Evolutionary conservation across 2,113 vertebrate genomes (phyloP).

Genomic region (Petrocephalus microphthalmus): DNA sequence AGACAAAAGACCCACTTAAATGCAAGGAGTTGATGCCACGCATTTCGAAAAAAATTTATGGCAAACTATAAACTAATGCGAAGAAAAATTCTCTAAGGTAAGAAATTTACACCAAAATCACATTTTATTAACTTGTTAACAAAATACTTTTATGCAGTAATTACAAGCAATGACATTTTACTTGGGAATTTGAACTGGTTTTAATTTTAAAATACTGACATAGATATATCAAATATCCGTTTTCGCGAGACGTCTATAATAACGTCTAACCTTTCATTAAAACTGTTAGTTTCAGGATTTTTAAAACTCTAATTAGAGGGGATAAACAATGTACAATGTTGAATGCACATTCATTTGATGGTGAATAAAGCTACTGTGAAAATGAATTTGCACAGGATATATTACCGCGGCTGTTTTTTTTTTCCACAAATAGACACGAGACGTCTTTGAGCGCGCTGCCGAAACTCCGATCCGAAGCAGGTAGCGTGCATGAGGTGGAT

Average conservation of each 20-base stretch:
- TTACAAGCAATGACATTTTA: not conserved
- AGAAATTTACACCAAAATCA: not conserved
- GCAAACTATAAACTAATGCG: not conserved
- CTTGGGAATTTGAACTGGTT: not conserved
- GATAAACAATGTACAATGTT: not conserved
- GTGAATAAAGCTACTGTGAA: not conserved
- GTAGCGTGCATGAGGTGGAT: not conserved
- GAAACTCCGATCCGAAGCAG: not conserved
- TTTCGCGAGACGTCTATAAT: not conserved
- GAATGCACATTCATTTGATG: not conserved
- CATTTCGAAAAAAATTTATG: not conserved
- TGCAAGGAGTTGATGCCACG: not conserved
- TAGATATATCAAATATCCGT: not conserved
- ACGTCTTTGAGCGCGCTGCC: not conserved
- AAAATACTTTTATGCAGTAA: not conserved
- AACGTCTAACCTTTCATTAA: not conserved
- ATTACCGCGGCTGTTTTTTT: not conserved
- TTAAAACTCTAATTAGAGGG: not conserved
- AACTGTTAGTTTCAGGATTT: not conserved
- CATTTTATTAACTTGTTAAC: not conserved
- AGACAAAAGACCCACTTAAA: not conserved
- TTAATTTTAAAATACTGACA: not conserved
- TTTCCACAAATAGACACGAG: not conserved
- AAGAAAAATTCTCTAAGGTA: slow-evolving; percentile 4
- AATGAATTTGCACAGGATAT: not conserved